phyloP scores from a whole-genome alignment of 2,113 vertebrate genomes.

The Antechinus stuartii region DNA sequence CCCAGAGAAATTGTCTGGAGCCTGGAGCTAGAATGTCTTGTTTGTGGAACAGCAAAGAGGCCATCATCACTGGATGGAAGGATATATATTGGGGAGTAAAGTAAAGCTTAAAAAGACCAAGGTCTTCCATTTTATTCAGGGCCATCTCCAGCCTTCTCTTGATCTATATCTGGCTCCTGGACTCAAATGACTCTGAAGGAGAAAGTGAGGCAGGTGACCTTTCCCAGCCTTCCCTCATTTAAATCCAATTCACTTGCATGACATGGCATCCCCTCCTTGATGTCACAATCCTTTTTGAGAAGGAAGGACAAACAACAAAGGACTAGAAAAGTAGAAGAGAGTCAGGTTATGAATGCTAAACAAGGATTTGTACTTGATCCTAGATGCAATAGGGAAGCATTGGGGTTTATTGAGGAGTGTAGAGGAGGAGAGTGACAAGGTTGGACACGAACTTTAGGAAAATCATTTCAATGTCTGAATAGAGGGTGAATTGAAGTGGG shows the following conservation, averaged over 20 bases:
- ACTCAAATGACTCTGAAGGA: too few relatives aligned
- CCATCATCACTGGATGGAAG: not conserved
- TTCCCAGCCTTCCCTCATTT: too few relatives aligned
- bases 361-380: not conserved
- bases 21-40: not conserved
- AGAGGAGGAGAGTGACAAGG: too few relatives aligned
- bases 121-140: too few relatives aligned
- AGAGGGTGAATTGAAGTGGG: not conserved
- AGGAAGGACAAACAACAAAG: not conserved
- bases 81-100: not conserved
- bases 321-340: not conserved
- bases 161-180: too few relatives aligned
- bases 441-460: not conserved
- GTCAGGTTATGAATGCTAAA: not conserved
- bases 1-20: not conserved
- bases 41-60: not conserved
- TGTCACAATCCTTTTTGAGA: too few relatives aligned
- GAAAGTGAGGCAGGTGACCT: too few relatives aligned
- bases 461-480: not conserved
- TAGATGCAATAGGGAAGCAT: not conserved
- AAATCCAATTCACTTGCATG: too few relatives aligned
- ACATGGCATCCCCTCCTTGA: too few relatives aligned
- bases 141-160: too few relatives aligned
- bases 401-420: not conserved
- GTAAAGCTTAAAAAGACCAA: not conserved